phyloP scores from a whole-genome alignment of 2,797 vertebrate species.

The Sebastes umbrosus region DNA sequence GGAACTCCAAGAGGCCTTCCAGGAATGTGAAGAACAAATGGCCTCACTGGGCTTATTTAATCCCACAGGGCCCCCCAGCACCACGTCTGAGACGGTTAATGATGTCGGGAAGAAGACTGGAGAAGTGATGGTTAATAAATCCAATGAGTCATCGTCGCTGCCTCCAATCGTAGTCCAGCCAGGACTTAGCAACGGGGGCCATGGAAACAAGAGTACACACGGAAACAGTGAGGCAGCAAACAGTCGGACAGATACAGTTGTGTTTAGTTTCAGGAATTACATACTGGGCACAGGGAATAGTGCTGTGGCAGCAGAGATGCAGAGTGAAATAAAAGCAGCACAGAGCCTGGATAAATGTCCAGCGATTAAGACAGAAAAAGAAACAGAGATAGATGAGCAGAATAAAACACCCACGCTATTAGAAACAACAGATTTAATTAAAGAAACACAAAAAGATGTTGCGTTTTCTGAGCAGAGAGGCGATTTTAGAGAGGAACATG shows the following conservation, averaged over 20 bases:
- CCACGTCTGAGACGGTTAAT: slow-evolving; percentile 23
- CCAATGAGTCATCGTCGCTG: slow-evolving; percentile 63
- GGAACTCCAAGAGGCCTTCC: slow-evolving; percentile 81
- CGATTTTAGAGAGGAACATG: slow-evolving; percentile 3
- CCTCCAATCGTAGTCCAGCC: slow-evolving; percentile 59
- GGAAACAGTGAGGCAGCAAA: slow-evolving; percentile 72
- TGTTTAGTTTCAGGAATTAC: slow-evolving; percentile 85
- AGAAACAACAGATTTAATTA: slow-evolving; percentile 32
- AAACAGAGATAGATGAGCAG: slow-evolving; percentile 28
- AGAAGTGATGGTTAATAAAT: slow-evolving; percentile 53
- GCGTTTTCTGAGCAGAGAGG: slow-evolving; percentile 10
- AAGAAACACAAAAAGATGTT: slow-evolving; percentile 14
- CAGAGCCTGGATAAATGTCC: slow-evolving; percentile 19
- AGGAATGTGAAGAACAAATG: slow-evolving; percentile 85
- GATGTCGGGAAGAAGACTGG: slow-evolving; percentile 49
- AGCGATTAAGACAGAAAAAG: slow-evolving; percentile 19
- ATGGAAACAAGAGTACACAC: slow-evolving; percentile 72
- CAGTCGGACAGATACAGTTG: slow-evolving; percentile 62
- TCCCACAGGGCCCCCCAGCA: slow-evolving; percentile 16
- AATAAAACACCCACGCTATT: slow-evolving; percentile 18
- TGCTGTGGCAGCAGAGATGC: slow-evolving; percentile 14
- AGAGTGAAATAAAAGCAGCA: slow-evolving; percentile 25
- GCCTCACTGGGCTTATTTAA: slow-evolving; percentile 68
- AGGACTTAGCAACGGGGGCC: slow-evolving; percentile 66
- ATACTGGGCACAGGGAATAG: slow-evolving; percentile 70